Base-by-base conservation (phyloP, 2,113 vertebrate genomes). In the Plecturocebus donacophilus region DNA sequence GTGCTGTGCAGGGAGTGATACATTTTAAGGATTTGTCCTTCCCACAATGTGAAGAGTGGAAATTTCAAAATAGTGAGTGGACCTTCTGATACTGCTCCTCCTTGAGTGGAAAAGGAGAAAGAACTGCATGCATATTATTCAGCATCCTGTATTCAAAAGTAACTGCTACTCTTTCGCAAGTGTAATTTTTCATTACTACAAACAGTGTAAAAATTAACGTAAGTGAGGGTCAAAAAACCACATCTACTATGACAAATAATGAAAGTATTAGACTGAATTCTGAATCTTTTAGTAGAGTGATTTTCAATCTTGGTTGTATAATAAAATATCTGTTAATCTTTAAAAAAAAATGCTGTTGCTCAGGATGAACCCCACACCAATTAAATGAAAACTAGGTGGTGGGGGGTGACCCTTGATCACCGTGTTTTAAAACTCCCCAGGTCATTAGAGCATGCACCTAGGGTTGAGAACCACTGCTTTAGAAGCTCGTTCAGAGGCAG, bases 141-240 rank as follows among this genome's bases (percentile, higher is more conserved):
- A 64, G 79, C 52, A 82, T 87, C 54, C 42, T 58, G 21, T 42
- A 5, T 49, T 70, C 73, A 19, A 85, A 21, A 45, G 71, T 47
- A 47, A 1, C 54, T 40, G 3, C 42, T 68, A 58, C 5, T 47
- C 35, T 94, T n/a, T 58, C 0, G 0, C 49, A 35, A 45, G 40
- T 35, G 25, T 82, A 90, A 47, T 85, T 92, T 94, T 92, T 38
- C 61, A 68, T 71, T 91, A 42, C 91, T 95, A 75, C 6, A 96
- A 89, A 87, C 21, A 35, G n/a, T 70, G 21, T 94, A 56, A 87
- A 95, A 95, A 94, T n/a, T 35, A 61, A 77, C 61, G 27, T 47
- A 82, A 58, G 1, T 49, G 21, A 93, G 21, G 12, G 30, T 75
- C 71, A 81, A 58, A 86, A 90, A 75, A 40, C 73, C 25, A 16